Percentiles rank a stretch among this genome's conserved stretches.
These are phyloP conservation scores for Notocelia uddmanniana DNA, from an alignment of 2,888 invertebrate genomes.

Conservation along the genomic window DNA sequence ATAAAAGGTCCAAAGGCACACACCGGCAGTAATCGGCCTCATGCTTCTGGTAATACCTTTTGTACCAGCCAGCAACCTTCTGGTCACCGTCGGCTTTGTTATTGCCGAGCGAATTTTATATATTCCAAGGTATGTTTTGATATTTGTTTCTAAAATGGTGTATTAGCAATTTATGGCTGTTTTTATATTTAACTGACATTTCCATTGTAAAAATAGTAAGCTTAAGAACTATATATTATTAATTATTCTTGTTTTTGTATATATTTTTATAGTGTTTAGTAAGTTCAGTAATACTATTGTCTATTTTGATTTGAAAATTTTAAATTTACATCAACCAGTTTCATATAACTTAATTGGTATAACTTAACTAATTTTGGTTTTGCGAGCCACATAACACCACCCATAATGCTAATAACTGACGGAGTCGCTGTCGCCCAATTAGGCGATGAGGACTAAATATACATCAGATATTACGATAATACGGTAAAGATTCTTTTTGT, in stretches of 20 bases:
- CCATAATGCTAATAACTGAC: no score
- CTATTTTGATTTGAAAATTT: no score
- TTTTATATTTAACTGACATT: not conserved
- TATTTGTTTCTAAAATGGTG: not conserved
- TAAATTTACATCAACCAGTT: no score
- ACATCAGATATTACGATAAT: no score
- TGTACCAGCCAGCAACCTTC: constrained; percentile 93
- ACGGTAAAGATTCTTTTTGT: no score
- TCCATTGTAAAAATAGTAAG: not conserved
- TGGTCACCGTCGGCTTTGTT: constrained; percentile 93
- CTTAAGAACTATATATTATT: not conserved
- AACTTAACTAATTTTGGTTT: no score
- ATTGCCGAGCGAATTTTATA: constrained; percentile 95
- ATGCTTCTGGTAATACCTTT: constrained; percentile 92
- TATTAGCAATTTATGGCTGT: not conserved
- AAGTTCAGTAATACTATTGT: no score
- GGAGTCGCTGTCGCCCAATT: no score
- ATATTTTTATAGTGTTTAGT: no score
- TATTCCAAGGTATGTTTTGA: constrained; percentile 89
- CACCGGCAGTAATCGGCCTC: constrained; percentile 89
- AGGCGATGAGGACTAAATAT: no score
- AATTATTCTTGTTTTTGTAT: not conserved
- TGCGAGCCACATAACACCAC: no score
- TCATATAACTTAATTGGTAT: no score
- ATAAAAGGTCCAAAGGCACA: constrained; percentile 88